phyloP scores from a whole-genome alignment of 53 echinoderm and acorn worm genomes.

The Holothuria leucospilota region DNA sequence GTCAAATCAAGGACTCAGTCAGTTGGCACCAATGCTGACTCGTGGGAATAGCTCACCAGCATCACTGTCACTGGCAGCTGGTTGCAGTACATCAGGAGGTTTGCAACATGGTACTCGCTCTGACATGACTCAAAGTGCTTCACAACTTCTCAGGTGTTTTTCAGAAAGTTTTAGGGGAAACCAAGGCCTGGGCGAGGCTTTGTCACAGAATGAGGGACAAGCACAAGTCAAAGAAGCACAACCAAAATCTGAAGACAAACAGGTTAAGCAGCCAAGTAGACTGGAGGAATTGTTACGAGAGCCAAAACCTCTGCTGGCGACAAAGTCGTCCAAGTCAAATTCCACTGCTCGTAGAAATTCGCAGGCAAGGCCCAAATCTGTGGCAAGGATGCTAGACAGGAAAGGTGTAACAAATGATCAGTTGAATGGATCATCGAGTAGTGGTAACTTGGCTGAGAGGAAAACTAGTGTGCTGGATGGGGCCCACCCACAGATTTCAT shows the following conservation, averaged over 20 bases:
- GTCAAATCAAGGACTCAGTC: not conserved
- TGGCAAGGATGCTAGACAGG: constrained; percentile 22
- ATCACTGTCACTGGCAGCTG: not conserved
- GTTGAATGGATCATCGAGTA: not conserved
- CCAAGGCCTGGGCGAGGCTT: not conserved
- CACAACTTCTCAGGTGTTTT: constrained; percentile 2
- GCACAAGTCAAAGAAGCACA: constrained; percentile 16
- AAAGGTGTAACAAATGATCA: constrained; percentile 1
- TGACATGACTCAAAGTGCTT: constrained; percentile 2
- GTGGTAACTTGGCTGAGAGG: not conserved
- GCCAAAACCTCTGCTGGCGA: not conserved
- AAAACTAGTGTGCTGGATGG: not conserved
- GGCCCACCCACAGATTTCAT: not conserved
- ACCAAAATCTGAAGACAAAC: not conserved
- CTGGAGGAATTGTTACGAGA: constrained; percentile 40
- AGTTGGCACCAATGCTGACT: constrained; percentile 5
- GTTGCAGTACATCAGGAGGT: not conserved
- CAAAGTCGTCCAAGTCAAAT: not conserved
- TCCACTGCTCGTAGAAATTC: constrained; percentile 2
- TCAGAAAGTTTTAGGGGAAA: not conserved
- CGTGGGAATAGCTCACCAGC: constrained; percentile 28
- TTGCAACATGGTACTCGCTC: not conserved
- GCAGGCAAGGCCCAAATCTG: constrained; percentile 37
- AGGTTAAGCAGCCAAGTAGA: not conserved
- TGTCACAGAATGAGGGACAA: not conserved